Evolutionary conservation across 1,140 invertebrate genomes (phyloP).

Genomic region (Archivesica marissinica): DNA sequence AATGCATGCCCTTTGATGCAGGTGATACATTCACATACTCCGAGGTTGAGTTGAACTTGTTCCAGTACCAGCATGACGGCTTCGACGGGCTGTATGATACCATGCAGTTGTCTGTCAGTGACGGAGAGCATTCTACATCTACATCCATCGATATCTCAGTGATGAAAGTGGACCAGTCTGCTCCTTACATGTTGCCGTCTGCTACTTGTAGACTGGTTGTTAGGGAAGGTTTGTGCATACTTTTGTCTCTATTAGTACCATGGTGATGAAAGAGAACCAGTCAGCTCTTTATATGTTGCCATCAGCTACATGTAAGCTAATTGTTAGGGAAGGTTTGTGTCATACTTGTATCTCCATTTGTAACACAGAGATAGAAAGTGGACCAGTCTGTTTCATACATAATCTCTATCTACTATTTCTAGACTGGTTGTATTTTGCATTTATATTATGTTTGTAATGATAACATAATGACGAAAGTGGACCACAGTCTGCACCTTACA

Average conservation of each 20-base stretch:
- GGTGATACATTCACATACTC: conserved; percentile 72
- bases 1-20: conserved; percentile 40
- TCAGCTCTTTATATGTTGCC: conserved; percentile 65
- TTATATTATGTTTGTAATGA: no score
- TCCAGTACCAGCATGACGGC: conserved; percentile 78
- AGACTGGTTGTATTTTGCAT: no score
- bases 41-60: conserved; percentile 68
- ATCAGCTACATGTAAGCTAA: conserved; percentile 65
- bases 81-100: conserved; percentile 62
- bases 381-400: no score
- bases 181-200: conserved; percentile 67
- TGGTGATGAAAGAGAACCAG: conserved; percentile 64
- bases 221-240: conserved; percentile 76
- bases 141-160: conserved; percentile 68
- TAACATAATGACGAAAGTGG: no score
- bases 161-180: conserved; percentile 68
- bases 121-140: conserved; percentile 65
- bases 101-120: conserved; percentile 73
- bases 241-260: no score
- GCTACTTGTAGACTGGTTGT: conserved; percentile 72
- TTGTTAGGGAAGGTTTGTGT: conserved; percentile 72
- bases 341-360: not conserved
- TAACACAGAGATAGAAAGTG: not conserved
- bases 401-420: no score
- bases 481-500: no score